Percentiles rank a stretch among this genome's conserved stretches.
These are phyloP conservation scores for Xiphophorus birchmanni DNA, from an alignment of 2,797 vertebrate species.

Conservation along the genomic window DNA sequence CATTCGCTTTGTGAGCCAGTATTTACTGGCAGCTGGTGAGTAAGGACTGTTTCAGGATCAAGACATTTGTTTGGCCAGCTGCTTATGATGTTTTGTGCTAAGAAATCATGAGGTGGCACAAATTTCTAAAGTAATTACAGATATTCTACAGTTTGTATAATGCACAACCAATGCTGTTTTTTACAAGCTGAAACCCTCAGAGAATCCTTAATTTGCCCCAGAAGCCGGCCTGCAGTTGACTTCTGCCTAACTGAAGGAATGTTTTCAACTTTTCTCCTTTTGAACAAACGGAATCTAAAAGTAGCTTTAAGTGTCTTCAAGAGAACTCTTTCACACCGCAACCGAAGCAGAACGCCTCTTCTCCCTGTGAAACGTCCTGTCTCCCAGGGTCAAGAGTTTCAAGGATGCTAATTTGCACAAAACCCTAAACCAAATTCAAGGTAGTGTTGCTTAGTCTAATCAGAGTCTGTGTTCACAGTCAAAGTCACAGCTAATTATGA, in stretches of 20 bases:
- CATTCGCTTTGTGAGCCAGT: conserved; percentile 24
- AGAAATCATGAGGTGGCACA: neutral
- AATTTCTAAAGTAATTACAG: conserved; percentile 9
- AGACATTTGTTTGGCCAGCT: conserved; percentile 22
- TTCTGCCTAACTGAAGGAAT: neutral
- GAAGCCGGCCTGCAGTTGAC: conserved; percentile 26
- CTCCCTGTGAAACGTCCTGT: neutral
- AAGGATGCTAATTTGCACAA: conserved; percentile 46
- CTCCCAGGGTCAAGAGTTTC: conserved; percentile 22
- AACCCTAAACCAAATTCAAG: conserved; percentile 38
- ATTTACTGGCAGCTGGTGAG: conserved; percentile 15
- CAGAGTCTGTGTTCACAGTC: conserved; percentile 36
- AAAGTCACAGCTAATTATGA: conserved; percentile 51
- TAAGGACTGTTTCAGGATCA: conserved; percentile 6
- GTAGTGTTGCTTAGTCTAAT: conserved; percentile 40
- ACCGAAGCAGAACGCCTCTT: neutral
- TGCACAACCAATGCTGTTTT: neutral
- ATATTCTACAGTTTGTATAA: neutral
- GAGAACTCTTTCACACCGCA: conserved; percentile 20
- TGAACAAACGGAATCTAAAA: conserved; percentile 5
- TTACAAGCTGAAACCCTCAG: conserved; percentile 8
- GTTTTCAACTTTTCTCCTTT: neutral
- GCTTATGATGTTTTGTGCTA: conserved; percentile 21
- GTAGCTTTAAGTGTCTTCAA: conserved; percentile 25
- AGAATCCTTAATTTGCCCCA: conserved; percentile 5